These are phyloP conservation scores for Lepilemur septentrionalis DNA, from an alignment of 2,797 vertebrate species.

Conservation along the genomic window DNA sequence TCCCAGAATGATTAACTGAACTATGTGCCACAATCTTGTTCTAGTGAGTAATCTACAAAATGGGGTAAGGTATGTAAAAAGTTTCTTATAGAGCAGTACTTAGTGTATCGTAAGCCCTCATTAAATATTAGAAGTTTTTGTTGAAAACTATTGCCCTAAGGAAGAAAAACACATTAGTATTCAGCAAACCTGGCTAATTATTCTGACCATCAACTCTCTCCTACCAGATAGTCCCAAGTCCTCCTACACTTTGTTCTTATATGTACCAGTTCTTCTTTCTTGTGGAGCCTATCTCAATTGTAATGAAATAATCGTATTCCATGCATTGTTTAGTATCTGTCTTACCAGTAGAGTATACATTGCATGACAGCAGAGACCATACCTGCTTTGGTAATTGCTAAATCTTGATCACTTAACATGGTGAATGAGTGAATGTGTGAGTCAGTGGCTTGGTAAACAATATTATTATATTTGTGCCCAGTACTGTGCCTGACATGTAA, in stretches of 20 bases:
- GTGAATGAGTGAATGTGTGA: not conserved
- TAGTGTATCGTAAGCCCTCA: not conserved
- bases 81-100: not conserved
- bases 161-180: not conserved
- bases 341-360: not conserved
- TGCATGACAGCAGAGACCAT: not conserved
- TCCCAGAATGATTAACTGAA: slow-evolving; percentile 14
- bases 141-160: not conserved
- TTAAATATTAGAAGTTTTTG: not conserved
- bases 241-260: not conserved
- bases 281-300: not conserved
- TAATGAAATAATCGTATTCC: not conserved
- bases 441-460: not conserved
- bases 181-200: slow-evolving; percentile 4
- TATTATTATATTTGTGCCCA: not conserved
- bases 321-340: not conserved
- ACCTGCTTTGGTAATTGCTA: not conserved
- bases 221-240: not conserved
- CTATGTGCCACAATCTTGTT: not conserved
- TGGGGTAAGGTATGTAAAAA: not conserved
- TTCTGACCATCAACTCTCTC: not conserved
- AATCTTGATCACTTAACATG: not conserved
- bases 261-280: not conserved
- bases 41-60: not conserved
- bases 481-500: not conserved